Percentiles rank a stretch among this genome's conserved stretches.
Conservation (phyloP, 2,888 invertebrate genomes). For the Drosophila merina region DNA sequence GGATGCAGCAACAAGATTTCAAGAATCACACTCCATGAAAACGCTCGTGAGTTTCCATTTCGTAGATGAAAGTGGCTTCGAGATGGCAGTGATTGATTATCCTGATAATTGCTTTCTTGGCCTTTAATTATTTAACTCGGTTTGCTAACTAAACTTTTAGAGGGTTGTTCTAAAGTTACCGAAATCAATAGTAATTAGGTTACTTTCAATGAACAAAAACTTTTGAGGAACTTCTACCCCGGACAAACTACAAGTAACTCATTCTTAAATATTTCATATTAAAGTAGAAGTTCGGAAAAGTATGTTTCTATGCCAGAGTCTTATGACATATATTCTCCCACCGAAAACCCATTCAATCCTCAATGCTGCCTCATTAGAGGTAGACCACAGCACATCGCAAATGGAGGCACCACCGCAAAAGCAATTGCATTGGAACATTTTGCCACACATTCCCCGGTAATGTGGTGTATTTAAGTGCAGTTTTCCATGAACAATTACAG, state of each 20-base stretch:
- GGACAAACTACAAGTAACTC: not conserved
- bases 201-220: not conserved
- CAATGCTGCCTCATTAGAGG: conserved; percentile 42
- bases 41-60: conserved; percentile 22
- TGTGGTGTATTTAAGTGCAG: conserved; percentile 46
- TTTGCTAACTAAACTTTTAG: not conserved
- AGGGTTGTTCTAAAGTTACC: not conserved
- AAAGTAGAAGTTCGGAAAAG: not conserved
- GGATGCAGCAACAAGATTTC: conserved; percentile 22
- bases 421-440: conserved; percentile 59
- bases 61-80: conserved; percentile 12
- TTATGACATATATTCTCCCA: not conserved
- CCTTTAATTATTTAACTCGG: conserved; percentile 3
- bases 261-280: not conserved
- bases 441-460: conserved; percentile 44
- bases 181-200: not conserved
- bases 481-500: conserved; percentile 35
- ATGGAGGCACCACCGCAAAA: conserved; percentile 38
- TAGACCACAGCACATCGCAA: conserved; percentile 39
- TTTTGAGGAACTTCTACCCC: not conserved
- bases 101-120: conserved; percentile 16
- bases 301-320: not conserved
- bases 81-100: conserved; percentile 35
- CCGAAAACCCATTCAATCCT: conserved; percentile 12
- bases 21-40: conserved; percentile 25